phyloP scores from a whole-genome alignment of 1,140 invertebrate genomes.

The Heterodera carotae region DNA sequence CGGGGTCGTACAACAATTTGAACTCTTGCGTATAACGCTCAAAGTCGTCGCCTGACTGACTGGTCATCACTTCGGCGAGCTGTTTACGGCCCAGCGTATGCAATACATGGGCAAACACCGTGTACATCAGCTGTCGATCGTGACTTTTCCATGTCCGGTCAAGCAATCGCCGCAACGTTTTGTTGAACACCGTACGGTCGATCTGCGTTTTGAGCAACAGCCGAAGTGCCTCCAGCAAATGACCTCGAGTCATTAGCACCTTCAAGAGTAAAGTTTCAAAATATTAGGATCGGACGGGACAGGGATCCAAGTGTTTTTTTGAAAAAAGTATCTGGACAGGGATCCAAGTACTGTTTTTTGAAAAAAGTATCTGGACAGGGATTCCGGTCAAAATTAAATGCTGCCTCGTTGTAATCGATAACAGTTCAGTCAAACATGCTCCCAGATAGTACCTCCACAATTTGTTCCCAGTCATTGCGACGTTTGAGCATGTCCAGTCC shows the following conservation, averaged over 20 bases:
- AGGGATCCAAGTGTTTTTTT: no score
- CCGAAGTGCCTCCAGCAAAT: slow-evolving; percentile 25
- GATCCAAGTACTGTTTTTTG: no score
- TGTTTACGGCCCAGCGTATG: not conserved
- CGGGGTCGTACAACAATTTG: slow-evolving; percentile 6
- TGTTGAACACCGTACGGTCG: slow-evolving; percentile 1
- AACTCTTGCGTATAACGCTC: slow-evolving; percentile 11
- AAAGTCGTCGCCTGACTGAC: slow-evolving; percentile 14
- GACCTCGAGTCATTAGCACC: not conserved
- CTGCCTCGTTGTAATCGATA: no score
- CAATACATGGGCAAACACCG: not conserved
- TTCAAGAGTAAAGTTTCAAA: no score
- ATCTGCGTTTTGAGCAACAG: not conserved
- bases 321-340: no score
- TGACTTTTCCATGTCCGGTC: slow-evolving; percentile 2
- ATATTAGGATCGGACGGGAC: no score
- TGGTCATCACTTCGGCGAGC: slow-evolving; percentile 7
- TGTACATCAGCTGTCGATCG: slow-evolving; percentile 8
- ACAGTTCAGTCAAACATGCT: no score
- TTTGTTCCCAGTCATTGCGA: slow-evolving; percentile 22
- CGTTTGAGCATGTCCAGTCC: slow-evolving; percentile 28
- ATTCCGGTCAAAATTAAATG: no score
- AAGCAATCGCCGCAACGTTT: slow-evolving; percentile 13
- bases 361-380: no score
- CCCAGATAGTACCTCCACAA: slow-evolving; percentile 20